Percentiles rank a stretch among this genome's conserved stretches.
Evolutionary conservation across 2,113 vertebrate species (phyloP).

Genomic region (Octodon degus): DNA sequence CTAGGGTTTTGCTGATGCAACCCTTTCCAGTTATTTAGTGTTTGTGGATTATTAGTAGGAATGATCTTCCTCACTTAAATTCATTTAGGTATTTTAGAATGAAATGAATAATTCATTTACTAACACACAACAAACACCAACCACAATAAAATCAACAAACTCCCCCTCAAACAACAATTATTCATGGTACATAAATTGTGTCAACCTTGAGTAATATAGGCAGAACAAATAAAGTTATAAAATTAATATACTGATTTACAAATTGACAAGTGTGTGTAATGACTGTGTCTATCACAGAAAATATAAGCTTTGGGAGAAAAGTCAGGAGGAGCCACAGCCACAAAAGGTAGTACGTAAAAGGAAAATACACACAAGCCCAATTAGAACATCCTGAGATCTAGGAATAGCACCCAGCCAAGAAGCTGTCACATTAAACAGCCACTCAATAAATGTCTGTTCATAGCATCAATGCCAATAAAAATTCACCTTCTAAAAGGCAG

Average conservation of each 20-base stretch:
- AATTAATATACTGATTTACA: neutral
- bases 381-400: neutral
- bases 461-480: conserved; percentile 28
- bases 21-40: conserved; percentile 28
- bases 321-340: neutral
- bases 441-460: conserved; percentile 22
- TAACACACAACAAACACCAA: neutral
- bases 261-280: neutral
- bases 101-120: conserved; percentile 1
- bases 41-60: neutral
- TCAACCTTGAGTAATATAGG: neutral
- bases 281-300: neutral
- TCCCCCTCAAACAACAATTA: neutral
- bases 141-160: conserved; percentile 24
- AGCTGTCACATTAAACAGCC: neutral
- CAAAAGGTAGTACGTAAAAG: neutral
- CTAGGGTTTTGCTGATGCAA: neutral
- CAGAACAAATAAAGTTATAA: neutral
- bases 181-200: neutral
- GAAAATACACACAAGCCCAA: neutral
- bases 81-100: conserved; percentile 60
- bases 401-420: neutral
- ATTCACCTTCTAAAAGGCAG: neutral
- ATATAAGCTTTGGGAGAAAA: neutral
- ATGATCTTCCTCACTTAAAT: conserved; percentile 24